Evolutionary conservation across 2,888 invertebrate species (phyloP), one percentile per base, ranked within the genome.

Genomic region (Lobophora halterata): DNA sequence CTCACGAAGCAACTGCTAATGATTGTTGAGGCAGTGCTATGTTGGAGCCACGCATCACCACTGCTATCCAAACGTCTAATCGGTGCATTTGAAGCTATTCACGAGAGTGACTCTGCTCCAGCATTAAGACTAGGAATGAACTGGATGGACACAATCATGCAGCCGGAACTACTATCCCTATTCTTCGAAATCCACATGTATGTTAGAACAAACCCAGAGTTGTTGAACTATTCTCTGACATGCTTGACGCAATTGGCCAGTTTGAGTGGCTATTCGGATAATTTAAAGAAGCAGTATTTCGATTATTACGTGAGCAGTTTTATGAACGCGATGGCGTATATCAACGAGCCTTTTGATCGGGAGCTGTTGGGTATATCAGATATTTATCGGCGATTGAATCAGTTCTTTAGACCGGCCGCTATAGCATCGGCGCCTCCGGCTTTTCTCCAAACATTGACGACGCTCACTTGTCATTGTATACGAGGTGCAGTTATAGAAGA

Each of bases 111-210:
- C 51, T 90, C 91, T 33, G 89, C 81, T 5, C 90, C 90, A 1
- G 88, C 91, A 1, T 74, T 94, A 27, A 87, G 95, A 8, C 88
- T 87, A 88, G 65, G 90, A 91, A 31, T 90, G 7, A 77, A 74
- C 52, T 97, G 97, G 97, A 87, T 89, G 39, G 93, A 94, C 46
- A 89, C 94, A 0, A 91, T 97, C 49, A 83, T 95, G 49, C 91
- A 94, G 61, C 92, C 93, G 1, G 90, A 91, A 47, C 81, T 96
- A 7, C 72, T 95, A 27, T 89, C 93, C n/a, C 73, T 96, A 19
- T 94, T 96, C 81, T 96, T 95, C 68, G 92, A 93, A 67, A 86
- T 94, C 17, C 96, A 96, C 74, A 91, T 93, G 89, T 94, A 94
- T 81, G 93, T 96, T 3, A 89, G 96, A 26, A 89, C 91, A 24